Evolutionary conservation across 2,888 invertebrate species (phyloP), one percentile per base, ranked within the genome.

Genomic region (Helleia helle): DNA sequence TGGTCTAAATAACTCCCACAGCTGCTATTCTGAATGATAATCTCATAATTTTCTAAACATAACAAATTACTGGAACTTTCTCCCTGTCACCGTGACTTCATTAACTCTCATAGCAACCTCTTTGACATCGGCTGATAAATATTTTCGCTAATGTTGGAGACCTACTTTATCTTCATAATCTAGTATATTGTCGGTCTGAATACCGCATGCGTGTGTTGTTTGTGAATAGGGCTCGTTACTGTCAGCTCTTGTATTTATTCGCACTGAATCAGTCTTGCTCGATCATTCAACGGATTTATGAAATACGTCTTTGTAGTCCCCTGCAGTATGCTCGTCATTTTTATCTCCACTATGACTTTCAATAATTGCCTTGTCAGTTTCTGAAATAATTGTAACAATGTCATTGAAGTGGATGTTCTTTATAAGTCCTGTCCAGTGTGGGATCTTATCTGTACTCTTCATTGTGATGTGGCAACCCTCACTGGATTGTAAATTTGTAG

Each of bases 181-280:
- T 53, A 55, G 48, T 43, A 39, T 46, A 51, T 52, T 31, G 31
- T 39, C 24, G 22, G 24, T 39, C 45, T 48, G 53, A 47, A 46
- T 42, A 49, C 42, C 49, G n/a, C n/a, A 51, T 56, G 54, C 57
- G 58, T 56, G 58, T 48, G 47, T 52, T 56, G 67, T 70, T 60
- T 42, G 53, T 79, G 76, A 79, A 83, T 81, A 62, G n/a, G 70
- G 55, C 69, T 83, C 81, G 81, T 83, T 83, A 83, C 76, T 62
- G 66, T 54, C 51, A 22, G 6, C 4, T 22, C 22, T 70, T 62
- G 72, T 73, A 67, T 71, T 70, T 73, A 67, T 71, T 70, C 52
- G 58, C 56, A 48, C 47, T 64, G 57, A 60, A 68, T 67, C 73
- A 62, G 69, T 77, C 73, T 70, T 71, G 71, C 65, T 64, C 61